Evolutionary conservation across 2,113 vertebrate genomes (phyloP), one percentile per base, ranked within the genome.

Genomic region (Alligator mississippiensis): DNA sequence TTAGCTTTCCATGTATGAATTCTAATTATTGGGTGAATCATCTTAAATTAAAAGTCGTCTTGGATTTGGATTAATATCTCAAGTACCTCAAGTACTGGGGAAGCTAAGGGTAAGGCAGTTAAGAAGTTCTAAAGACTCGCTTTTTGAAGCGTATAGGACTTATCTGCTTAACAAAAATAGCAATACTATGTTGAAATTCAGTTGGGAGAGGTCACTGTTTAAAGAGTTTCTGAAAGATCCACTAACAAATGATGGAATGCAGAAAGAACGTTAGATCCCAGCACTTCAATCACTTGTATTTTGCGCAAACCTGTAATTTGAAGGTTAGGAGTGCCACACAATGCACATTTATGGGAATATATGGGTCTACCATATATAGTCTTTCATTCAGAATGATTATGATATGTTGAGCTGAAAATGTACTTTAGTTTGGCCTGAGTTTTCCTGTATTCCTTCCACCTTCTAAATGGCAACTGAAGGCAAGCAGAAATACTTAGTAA

Each of bases 401-500:
- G 82, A 85, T 97, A 96, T 97, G 88, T 91, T 97, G 90, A 94
- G 93, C 97, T 95, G 91, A 93, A 97, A 95, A 93, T 90, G 81
- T 95, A 92, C 72, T 95, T 95, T 87, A 90, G 94, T 57, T 83
- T 96, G 92, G 93, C 88, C 95, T 95, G 97, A 97, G 96, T 96
- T 97, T 96, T 86, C 80, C 59, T 87, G 86, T 92, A 88, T 94
- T 95, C 96, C 83, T 96, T 95, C 75, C 70, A 77, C 91, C 95
- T 90, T 94, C 95, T 95, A 96, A 97, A 96, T 97, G 95, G 90
- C 96, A 97, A 66, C 88, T 97, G 90, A 97, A 96, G 91, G 94
- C 90, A 96, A 95, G 94, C 85, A 94, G 94, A 97, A 98, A 96
- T 96, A 94, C 92, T 66, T 94, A 97, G 92, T 92, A 95, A 96